These are phyloP conservation scores for Melanotaenia nigrans DNA, from an alignment of 2,797 vertebrate genomes.

Conservation along the genomic window DNA sequence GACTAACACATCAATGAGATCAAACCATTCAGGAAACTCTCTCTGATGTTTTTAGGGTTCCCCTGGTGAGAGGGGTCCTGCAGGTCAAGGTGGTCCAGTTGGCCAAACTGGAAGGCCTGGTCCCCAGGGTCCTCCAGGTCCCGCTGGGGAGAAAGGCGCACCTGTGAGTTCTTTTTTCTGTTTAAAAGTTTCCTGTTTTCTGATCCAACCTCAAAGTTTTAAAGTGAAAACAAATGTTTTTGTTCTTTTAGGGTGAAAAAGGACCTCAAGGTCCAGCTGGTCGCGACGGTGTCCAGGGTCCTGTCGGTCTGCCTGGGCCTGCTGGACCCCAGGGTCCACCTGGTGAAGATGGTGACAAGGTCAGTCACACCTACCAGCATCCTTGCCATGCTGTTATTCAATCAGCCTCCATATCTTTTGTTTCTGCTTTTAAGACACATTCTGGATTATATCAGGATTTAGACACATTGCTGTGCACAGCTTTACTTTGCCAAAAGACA, in stretches of 20 bases:
- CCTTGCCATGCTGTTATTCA: neutral
- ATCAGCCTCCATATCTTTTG: too few species aligned
- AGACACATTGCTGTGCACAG: too few species aligned
- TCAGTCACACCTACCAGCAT: constrained; percentile 50
- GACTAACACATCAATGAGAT: neutral
- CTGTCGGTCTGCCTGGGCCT: constrained; percentile 95
- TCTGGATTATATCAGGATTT: too few species aligned
- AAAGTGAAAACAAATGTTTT: constrained; percentile 18
- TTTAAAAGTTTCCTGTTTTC: neutral
- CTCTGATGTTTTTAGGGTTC: constrained; percentile 85
- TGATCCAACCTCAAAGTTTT: neutral
- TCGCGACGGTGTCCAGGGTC: constrained; percentile 95
- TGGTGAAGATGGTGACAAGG: constrained; percentile 99
- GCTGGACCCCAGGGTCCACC: constrained; percentile 95
- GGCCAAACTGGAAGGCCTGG: constrained; percentile 94
- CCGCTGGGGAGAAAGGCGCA: constrained; percentile 96
- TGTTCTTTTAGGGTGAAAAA: constrained; percentile 91
- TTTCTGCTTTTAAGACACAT: too few species aligned
- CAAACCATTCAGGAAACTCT: neutral
- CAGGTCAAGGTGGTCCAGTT: constrained; percentile 93
- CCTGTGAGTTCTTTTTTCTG: constrained; percentile 86
- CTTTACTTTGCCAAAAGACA: too few species aligned
- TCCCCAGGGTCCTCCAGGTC: constrained; percentile 95
- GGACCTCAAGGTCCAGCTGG: constrained; percentile 96
- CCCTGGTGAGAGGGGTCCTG: constrained; percentile 93